A percentile compares a stretch with the other conserved stretches of the same genome.
phyloP scores from a whole-genome alignment of 2,113 vertebrate species.

The Gnathonemus longibarbis region DNA sequence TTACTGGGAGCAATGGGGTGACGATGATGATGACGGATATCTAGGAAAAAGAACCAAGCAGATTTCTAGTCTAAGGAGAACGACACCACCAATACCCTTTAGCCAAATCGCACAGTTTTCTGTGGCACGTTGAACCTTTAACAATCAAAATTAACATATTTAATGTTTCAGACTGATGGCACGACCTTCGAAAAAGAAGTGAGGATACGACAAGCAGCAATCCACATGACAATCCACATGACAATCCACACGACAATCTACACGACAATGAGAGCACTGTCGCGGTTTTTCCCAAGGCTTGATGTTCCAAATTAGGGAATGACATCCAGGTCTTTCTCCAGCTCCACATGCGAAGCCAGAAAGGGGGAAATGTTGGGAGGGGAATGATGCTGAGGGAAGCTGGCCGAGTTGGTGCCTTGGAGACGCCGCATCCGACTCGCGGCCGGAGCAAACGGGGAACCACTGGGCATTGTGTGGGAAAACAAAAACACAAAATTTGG shows the following conservation, averaged over 20 bases:
- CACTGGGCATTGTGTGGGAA: conserved; percentile 31
- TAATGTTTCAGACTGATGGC: not conserved
- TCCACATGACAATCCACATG: not conserved
- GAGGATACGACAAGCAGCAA: not conserved
- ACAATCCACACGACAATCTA: too few relatives aligned
- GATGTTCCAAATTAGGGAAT: conserved; percentile 23
- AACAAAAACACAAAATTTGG: conserved; percentile 55
- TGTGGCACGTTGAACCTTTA: not conserved
- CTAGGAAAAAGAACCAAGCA: not conserved
- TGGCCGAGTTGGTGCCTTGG: conserved; percentile 40
- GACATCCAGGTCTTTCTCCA: conserved; percentile 15
- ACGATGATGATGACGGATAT: not conserved
- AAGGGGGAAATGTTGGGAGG: conserved; percentile 32
- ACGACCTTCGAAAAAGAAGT: not conserved
- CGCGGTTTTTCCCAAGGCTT: not conserved
- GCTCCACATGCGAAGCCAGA: conserved; percentile 25
- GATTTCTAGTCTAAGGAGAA: not conserved
- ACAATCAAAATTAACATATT: not conserved
- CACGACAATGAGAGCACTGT: not conserved
- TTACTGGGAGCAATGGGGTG: not conserved
- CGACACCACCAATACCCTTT: not conserved
- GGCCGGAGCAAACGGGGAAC: conserved; percentile 22
- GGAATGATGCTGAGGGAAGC: conserved; percentile 31
- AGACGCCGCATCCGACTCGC: conserved; percentile 20
- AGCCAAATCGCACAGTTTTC: not conserved